These are phyloP conservation scores for Brachypalpus laphriformis DNA, from an alignment of 2,888 invertebrate species.

Conservation along the genomic window DNA sequence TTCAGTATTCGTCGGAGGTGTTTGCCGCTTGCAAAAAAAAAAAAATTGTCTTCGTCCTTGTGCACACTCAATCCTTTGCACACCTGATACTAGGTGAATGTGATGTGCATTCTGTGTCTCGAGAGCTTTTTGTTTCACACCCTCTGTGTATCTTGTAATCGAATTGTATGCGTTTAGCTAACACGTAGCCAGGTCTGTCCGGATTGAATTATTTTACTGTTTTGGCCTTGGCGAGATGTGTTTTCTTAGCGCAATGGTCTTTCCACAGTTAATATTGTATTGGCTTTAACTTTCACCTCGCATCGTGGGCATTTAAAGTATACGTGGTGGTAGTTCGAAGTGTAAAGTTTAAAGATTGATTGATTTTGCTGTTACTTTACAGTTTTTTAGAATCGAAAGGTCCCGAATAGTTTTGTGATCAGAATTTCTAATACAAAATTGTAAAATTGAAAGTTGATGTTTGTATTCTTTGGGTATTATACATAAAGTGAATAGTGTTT, in stretches of 20 bases:
- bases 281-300: conserved; percentile 12
- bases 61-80: conserved; percentile 10
- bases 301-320: neutral
- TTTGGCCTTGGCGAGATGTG: conserved; percentile 19
- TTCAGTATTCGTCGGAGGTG: conserved; percentile 48
- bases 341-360: neutral
- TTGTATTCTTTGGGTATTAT: neutral
- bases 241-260: neutral
- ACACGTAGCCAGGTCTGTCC: conserved; percentile 29
- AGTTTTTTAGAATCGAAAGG: no score
- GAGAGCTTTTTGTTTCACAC: conserved; percentile 53
- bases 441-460: conserved; percentile 3
- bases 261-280: neutral
- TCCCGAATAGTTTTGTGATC: neutral
- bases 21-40: conserved; percentile 10
- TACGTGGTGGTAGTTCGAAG: neutral
- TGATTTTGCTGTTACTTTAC: neutral
- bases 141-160: conserved; percentile 35
- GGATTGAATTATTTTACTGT: conserved; percentile 28
- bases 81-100: conserved; percentile 34
- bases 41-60: conserved; percentile 28
- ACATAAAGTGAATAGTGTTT: conserved; percentile 10
- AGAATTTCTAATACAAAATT: conserved; percentile 1
- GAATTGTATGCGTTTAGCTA: conserved; percentile 43
- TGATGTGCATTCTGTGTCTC: conserved; percentile 42